These are phyloP conservation scores for Idris sp. DNA, from an alignment of 1,140 invertebrate genomes.

Conservation along the genomic window DNA sequence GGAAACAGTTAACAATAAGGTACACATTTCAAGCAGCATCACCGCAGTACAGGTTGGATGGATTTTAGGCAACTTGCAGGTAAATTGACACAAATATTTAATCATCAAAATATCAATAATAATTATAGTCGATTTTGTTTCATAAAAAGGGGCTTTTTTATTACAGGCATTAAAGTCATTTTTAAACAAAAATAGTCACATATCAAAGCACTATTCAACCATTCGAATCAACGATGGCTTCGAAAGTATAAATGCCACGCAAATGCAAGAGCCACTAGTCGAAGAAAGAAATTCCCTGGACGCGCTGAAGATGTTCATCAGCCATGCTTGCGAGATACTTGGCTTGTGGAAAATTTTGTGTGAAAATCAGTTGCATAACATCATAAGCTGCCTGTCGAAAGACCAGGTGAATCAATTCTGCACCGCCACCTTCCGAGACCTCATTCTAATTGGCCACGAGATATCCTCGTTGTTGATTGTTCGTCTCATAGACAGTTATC, in stretches of 20 bases:
- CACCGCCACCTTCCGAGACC: constrained; percentile 85
- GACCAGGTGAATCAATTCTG: constrained; percentile 82
- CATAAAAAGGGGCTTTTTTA: too few relatives aligned
- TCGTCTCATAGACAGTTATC: constrained; percentile 89
- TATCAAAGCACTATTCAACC: constrained; percentile 71
- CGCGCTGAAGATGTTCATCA: constrained; percentile 87
- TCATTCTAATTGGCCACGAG: constrained; percentile 90
- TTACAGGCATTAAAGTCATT: constrained; percentile 81
- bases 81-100: constrained; percentile 67
- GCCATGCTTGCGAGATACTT: constrained; percentile 91
- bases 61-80: constrained; percentile 81
- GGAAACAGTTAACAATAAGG: constrained; percentile 80
- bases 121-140: constrained; percentile 3
- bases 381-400: constrained; percentile 82
- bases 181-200: constrained; percentile 82
- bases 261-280: constrained; percentile 77
- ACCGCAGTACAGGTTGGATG: constrained; percentile 80
- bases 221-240: constrained; percentile 72
- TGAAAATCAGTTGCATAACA: constrained; percentile 93
- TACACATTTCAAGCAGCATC: constrained; percentile 79
- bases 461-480: constrained; percentile 87
- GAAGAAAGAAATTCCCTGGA: constrained; percentile 88
- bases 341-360: constrained; percentile 95
- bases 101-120: too few relatives aligned
- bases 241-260: constrained; percentile 67